Conservation (phyloP, 2,888 invertebrate species). For the Lycocerus yunnanus region DNA sequence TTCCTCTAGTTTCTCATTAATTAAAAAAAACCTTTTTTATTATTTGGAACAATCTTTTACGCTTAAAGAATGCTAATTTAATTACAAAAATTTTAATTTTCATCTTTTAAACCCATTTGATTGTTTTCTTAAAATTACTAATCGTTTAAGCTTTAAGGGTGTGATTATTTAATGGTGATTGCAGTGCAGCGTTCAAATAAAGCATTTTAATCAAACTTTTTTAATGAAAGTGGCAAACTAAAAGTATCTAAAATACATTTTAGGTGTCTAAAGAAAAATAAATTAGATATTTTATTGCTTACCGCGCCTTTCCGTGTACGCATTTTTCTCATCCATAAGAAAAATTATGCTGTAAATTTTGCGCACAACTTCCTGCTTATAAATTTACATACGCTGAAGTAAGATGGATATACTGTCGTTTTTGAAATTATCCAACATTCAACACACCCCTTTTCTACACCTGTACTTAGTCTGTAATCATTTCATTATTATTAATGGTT, state of each 20-base stretch:
- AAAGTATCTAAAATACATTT: conserved; percentile 14
- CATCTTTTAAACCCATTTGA: not conserved
- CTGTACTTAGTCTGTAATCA: conserved; percentile 13
- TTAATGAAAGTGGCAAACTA: conserved; percentile 16
- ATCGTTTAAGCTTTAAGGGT: not conserved
- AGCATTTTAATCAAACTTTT: conserved; percentile 18
- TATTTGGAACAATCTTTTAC: not conserved
- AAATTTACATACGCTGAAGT: not conserved
- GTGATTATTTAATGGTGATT: not conserved
- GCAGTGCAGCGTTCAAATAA: not conserved
- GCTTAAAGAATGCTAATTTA: not conserved
- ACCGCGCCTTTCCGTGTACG: conserved; percentile 19
- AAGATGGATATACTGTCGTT: not conserved
- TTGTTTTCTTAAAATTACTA: not conserved
- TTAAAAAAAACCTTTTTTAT: not conserved
- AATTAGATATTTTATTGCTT: conserved; percentile 26
- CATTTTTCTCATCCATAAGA: conserved; percentile 5
- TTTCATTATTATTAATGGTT: conserved; percentile 25
- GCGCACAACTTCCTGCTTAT: not conserved
- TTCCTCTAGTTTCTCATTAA: not conserved
- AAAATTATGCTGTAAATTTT: not conserved
- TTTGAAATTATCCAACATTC: not conserved
- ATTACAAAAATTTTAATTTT: not conserved
- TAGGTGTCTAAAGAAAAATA: conserved; percentile 14
- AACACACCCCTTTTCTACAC: conserved; percentile 15